phyloP scores from a whole-genome alignment of 1,140 invertebrate genomes.

The Diachasma alloeum region DNA sequence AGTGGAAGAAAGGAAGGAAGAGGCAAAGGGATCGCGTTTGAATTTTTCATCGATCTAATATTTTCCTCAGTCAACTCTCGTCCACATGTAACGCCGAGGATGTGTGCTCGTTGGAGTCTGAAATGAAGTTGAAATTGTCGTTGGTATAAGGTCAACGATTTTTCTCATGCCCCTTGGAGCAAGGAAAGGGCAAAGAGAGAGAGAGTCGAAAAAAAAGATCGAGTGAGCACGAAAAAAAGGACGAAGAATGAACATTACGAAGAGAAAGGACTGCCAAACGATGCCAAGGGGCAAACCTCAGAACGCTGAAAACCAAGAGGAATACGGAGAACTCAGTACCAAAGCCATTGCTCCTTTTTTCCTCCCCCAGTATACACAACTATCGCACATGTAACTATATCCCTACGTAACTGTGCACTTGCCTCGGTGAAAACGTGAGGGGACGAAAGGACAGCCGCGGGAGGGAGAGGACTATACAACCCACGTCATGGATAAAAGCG shows the following conservation, averaged over 20 bases:
- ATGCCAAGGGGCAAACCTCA: neutral
- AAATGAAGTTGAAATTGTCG: constrained; percentile 15
- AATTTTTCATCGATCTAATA: constrained; percentile 17
- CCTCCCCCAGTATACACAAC: neutral
- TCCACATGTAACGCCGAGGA: neutral
- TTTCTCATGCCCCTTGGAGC: neutral
- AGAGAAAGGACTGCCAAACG: constrained; percentile 12
- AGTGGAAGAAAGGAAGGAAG: neutral
- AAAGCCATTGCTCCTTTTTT: neutral
- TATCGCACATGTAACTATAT: neutral
- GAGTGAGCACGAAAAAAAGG: neutral
- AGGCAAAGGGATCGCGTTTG: neutral
- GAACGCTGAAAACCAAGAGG: constrained; percentile 4
- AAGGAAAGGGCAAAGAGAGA: neutral
- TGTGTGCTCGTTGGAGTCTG: constrained; percentile 4
- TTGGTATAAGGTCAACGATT: constrained; percentile 13
- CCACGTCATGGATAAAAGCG: constrained; percentile 39
- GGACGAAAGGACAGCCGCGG: neutral
- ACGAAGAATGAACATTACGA: constrained; percentile 10
- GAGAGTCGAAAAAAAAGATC: neutral
- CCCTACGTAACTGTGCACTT: constrained; percentile 5
- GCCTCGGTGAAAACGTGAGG: neutral
- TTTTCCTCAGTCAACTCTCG: neutral
- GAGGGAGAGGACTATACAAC: neutral
- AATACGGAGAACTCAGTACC: neutral